Evolutionary conservation across 2,888 invertebrate genomes (phyloP).

Genomic region (Hyppa rectilinea): DNA sequence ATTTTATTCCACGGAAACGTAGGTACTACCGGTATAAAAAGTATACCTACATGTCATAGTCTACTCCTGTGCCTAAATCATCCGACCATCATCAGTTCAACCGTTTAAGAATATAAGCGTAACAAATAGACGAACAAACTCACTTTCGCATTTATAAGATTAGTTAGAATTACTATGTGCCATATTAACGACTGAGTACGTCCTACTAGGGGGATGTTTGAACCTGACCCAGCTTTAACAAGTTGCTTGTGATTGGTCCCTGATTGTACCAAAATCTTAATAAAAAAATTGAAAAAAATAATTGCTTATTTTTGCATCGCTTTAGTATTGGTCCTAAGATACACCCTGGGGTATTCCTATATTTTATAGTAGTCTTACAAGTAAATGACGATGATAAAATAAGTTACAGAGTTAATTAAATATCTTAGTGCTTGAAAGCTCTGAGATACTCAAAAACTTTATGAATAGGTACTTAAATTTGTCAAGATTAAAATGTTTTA

Average conservation of each 20-base stretch:
- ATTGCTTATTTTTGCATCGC: background rate
- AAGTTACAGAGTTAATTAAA: background rate
- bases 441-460: background rate
- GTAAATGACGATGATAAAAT: background rate
- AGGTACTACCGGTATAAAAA: too few species aligned
- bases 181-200: background rate
- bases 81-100: too few species aligned
- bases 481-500: background rate
- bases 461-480: background rate
- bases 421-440: background rate
- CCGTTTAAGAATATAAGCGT: too few species aligned
- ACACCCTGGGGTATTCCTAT: conserved; percentile 7
- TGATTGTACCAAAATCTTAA: background rate
- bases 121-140: too few species aligned
- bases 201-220: conserved; percentile 4
- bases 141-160: too few species aligned
- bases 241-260: background rate
- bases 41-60: too few species aligned
- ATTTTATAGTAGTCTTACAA: background rate
- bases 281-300: background rate
- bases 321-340: conserved; percentile 28
- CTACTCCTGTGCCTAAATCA: too few species aligned
- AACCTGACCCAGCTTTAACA: background rate
- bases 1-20: too few species aligned
- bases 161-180: too few species aligned